Base-by-base conservation (phyloP, 2,797 vertebrate species). In the Xenopus petersii region DNA sequence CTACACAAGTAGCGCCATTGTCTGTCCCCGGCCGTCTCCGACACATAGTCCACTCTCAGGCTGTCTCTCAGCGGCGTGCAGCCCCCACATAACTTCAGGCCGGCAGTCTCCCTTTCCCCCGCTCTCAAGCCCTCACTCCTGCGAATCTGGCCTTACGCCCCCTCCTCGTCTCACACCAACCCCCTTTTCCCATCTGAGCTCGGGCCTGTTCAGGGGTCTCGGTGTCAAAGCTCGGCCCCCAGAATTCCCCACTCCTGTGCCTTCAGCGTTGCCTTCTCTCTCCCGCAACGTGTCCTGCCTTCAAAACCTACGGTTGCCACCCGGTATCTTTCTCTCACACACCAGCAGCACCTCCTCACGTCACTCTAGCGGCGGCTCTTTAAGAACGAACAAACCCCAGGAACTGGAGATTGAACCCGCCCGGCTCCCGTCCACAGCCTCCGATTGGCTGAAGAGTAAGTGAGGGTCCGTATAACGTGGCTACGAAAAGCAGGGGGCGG, bases 91-190 rank as follows among this genome's bases (percentile, higher is more conserved):
- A 2, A 51, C 49, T 51, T 10, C 12, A 15, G 49, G 2, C 54
- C 54, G 7, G 16, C 54, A 16, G 16, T 13, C 16, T 12, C 54
- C 2, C 54, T 17, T 56, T 5, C 16, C 16, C 54, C 30, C 24
- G 13, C 60, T 48, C 11, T n/a, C 30, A 24, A 2, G 10, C 15
- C 67, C 61, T 36, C 11, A 10, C 12, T 72, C 47, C 68, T 75
- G 30, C 59, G 61, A 75, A 63, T 71, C 77, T 71, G 73, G 65
- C 77, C 59, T 83, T 75, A 77, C 78, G 13, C 5, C 21, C 10
- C 54, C 21, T 59, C 10, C 61, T 21, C 21, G 2, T 16, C 17
- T 47, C 11, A 36, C 17, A 2, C 64, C 63, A 13, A n/a, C 16
- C 11, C 49, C 24, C 21, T 30, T 56, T 10, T 12, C 21, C 33